Base-by-base conservation (phyloP, 2,797 vertebrate species). In the Stomatorhinus walkeri region DNA sequence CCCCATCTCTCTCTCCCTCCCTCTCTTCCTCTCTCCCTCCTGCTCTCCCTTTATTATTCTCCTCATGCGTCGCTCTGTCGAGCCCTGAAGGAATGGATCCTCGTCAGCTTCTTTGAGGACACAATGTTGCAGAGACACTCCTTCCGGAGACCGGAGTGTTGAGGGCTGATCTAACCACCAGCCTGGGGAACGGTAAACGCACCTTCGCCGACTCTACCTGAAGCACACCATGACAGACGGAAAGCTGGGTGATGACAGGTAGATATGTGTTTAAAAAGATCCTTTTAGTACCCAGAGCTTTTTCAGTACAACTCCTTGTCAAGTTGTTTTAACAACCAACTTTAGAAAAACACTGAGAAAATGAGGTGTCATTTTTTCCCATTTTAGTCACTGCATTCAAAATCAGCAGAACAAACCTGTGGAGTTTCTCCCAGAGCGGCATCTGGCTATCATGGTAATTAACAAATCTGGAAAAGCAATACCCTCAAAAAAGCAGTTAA, bases 71-170 rank as follows among this genome's bases (percentile, higher is more conserved):
- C 48, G 81, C 88, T 89, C 40, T 51, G 81, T 56, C 12, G n/a
- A 52, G 61, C 83, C 88, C 51, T 49, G 46, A 19, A 32, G 84
- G 88, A 87, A 49, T 76, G 84, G 84, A 86, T 86, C 24, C 61
- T 76, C 52, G 84, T 48, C 61, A 89, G 88, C 83, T 51, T 85
- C 48, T 59, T 88, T 85, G 56, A 85, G 84, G 81, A 72, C 88
- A 49, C 43, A 85, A 16, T 28, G 48, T 59, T 14, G 28, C 40
- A 64, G 79, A 61, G 40, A 85, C 40, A 36, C 22, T 83, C 61
- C 51, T 59, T 22, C 76, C 72, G 6, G 88, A 59, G 52, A 36
- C 79, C 5, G 40, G 52, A 85, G 52, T 24, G 61, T 32, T 51
- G 88, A 64, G 54, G 48, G 16, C 43, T 86, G 46, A 52, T 85